Base-by-base conservation (phyloP, 2,888 invertebrate species). In the Lasioglossum oenotherae region DNA sequence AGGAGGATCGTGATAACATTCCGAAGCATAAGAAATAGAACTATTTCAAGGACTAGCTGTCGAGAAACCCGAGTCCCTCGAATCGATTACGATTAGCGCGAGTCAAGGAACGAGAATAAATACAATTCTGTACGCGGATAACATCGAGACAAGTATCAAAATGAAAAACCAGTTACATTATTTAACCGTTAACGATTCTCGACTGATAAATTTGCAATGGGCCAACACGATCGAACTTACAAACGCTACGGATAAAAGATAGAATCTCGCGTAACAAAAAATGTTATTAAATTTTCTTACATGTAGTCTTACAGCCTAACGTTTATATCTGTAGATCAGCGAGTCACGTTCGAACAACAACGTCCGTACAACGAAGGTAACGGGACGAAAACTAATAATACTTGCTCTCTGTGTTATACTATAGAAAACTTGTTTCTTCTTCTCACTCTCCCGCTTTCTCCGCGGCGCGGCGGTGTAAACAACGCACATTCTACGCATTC, bases 261-360 rank as follows among this genome's bases (percentile, higher is more conserved):
- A 86, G 71, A 84, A 78, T 75, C 38, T 86, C 60, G 74, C 57
- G 79, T 81, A 85, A 82, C 79, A 81, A 87, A 81, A 87, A 82
- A 82, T 78, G 79, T 77, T 67, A 46, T 77, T 82, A 69, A 79
- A 85, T 60, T 72, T n/a, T 81, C 46, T 80, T 84, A 74, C 73
- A 57, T 75, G 31, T 78, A 83, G 78, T 27, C 80, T 78, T 84
- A 84, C 75, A 64, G 77, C 14, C 41, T 81, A 87, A 87, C 53
- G 49, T 78, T 74, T 60, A 69, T 81, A 69, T 82, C 49, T 76
- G 53, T 74, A 64, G 71, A 64, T 80, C 74, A 74, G 75, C 76
- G 41, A 57, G 73, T 79, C 64, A 78, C 57, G 69, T 19, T 76
- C 74, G 49, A 85, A 82, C 77, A 74, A 80, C 31, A 81, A 67